Percentiles rank a stretch among this genome's conserved stretches.
These are phyloP conservation scores for Microtus obscurus DNA, from an alignment of 2,797 vertebrate genomes.

Conservation along the genomic window DNA sequence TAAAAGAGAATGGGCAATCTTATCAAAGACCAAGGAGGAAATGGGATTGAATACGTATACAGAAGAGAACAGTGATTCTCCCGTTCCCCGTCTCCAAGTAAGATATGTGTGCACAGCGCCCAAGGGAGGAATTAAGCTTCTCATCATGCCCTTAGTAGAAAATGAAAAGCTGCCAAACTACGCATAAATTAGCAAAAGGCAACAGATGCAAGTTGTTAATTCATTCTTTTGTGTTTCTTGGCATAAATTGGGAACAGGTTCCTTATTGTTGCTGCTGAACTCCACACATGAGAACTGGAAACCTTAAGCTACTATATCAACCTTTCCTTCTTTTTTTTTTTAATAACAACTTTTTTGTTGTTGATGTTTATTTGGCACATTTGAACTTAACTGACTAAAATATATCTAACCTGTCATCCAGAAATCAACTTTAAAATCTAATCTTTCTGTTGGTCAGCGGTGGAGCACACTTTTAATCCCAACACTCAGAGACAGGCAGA, in stretches of 20 bases:
- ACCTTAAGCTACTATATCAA: neutral
- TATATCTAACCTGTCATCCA: neutral
- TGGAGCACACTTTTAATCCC: neutral
- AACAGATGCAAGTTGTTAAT: neutral
- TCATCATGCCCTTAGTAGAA: neutral
- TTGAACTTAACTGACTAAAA: conserved; percentile 19
- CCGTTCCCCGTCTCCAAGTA: neutral
- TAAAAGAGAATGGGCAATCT: neutral
- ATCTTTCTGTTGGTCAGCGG: neutral
- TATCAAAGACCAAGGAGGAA: neutral
- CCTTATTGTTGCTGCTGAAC: fast-evolving
- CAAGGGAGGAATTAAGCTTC: neutral
- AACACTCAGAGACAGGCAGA: neutral
- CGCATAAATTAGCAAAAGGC: neutral
- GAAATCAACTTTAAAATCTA: conserved; percentile 15
- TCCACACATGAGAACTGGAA: neutral
- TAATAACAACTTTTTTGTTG: neutral
- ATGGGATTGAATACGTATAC: neutral
- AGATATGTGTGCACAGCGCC: neutral
- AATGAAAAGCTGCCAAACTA: neutral
- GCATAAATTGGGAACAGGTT: neutral
- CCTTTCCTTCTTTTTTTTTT: neutral
- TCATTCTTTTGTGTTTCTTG: neutral
- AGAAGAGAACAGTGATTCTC: neutral
- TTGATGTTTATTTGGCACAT: neutral